Evolutionary conservation across 2,113 vertebrate species (phyloP).

Genomic region (Arenaria interpres): DNA sequence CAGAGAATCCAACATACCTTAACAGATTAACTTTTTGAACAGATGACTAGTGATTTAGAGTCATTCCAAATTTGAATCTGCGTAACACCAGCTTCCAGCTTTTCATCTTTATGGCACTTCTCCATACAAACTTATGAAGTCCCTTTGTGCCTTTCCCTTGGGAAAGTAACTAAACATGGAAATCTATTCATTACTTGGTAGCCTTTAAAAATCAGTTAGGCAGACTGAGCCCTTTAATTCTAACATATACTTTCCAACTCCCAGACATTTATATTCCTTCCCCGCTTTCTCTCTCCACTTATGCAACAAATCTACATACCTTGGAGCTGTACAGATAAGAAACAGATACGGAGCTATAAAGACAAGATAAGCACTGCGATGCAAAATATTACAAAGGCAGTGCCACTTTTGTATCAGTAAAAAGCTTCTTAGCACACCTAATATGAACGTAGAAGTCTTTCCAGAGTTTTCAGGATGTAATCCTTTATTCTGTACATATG

Average conservation of each 20-base stretch:
- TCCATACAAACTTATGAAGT: constrained; percentile 49
- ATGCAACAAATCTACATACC: neutral
- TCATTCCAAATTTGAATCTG: constrained; percentile 14
- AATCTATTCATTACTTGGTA: constrained; percentile 45
- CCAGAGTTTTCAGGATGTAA: neutral
- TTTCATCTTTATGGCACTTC: neutral
- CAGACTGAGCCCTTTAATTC: neutral
- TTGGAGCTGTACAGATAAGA: neutral
- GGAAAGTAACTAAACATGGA: constrained; percentile 61
- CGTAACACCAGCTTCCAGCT: constrained; percentile 10
- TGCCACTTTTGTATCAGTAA: neutral
- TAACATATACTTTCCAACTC: neutral
- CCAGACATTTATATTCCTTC: neutral
- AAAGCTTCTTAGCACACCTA: neutral
- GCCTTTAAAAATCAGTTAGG: constrained; percentile 13
- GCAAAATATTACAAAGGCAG: neutral
- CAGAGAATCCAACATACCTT: neutral
- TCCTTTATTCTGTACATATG: neutral
- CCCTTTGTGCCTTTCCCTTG: constrained; percentile 36
- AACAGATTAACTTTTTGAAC: neutral
- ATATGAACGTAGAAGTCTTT: neutral
- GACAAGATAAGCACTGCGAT: neutral
- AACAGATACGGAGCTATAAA: neutral
- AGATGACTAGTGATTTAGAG: neutral
- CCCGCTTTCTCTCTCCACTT: neutral